phyloP scores from a whole-genome alignment of 1,140 invertebrate genomes.

The Temnothorax curvispinosus region DNA sequence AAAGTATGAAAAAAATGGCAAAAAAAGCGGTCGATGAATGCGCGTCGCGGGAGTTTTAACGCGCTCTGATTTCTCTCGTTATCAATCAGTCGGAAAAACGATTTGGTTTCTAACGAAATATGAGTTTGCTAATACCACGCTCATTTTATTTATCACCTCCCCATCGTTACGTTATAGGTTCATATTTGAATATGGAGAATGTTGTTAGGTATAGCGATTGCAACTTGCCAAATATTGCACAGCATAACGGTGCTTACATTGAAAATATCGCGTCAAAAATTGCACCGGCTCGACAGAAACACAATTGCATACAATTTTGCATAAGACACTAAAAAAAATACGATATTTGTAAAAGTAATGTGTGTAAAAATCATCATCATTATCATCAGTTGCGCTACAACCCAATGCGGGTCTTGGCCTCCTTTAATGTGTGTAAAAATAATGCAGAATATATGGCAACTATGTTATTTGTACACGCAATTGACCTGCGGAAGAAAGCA shows the following conservation, averaged over 20 bases:
- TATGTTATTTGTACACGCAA: not conserved
- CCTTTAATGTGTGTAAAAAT: not conserved
- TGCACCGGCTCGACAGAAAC: not conserved
- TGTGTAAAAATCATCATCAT: not conserved
- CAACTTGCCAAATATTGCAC: not conserved
- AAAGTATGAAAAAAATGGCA: not conserved
- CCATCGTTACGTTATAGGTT: not conserved
- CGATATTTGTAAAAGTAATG: not conserved
- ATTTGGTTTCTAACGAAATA: constrained; percentile 32
- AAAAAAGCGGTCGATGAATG: not conserved
- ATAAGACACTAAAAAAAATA: not conserved
- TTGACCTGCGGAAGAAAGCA: not conserved
- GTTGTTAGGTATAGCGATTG: no score
- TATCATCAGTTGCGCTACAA: no score
- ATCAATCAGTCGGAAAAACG: constrained; percentile 20
- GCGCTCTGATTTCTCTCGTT: constrained; percentile 27
- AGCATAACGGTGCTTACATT: no score
- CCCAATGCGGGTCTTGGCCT: no score
- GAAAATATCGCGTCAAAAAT: not conserved
- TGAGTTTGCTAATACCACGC: not conserved
- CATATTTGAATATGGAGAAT: not conserved
- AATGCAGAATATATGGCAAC: not conserved
- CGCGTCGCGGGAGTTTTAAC: not conserved
- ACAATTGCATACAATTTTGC: not conserved
- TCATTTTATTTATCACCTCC: not conserved